phyloP scores from a whole-genome alignment of 2,888 invertebrate species.

The Venusia cambrica region DNA sequence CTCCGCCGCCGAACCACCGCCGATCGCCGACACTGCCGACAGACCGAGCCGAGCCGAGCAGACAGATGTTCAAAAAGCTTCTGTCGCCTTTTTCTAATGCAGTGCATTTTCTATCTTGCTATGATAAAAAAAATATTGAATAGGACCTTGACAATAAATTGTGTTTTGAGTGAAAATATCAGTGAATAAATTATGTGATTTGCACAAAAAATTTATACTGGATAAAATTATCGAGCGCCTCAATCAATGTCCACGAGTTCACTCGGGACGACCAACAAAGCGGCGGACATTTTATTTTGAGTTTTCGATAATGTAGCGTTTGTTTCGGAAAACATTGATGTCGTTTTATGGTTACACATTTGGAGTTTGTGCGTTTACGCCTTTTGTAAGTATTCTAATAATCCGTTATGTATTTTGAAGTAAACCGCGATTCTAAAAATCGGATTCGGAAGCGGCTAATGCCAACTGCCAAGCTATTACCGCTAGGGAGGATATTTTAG shows the following conservation, averaged over 20 bases:
- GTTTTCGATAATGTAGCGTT: slow-evolving; percentile 81
- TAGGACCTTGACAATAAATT: slow-evolving; percentile 62
- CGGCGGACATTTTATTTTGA: slow-evolving; percentile 83
- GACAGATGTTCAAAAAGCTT: slow-evolving; percentile 82
- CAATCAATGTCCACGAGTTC: slow-evolving; percentile 81
- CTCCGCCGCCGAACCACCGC: too few species aligned
- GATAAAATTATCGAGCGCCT: slow-evolving; percentile 73
- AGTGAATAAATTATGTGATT: slow-evolving; percentile 69
- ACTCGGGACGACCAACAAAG: slow-evolving; percentile 80
- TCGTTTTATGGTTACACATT: slow-evolving; percentile 78
- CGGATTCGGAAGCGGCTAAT: slow-evolving; percentile 58
- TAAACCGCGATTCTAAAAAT: slow-evolving; percentile 45
- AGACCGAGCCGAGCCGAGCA: too few species aligned
- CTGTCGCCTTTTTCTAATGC: slow-evolving; percentile 70
- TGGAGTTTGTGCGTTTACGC: slow-evolving; percentile 76
- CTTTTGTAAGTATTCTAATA: slow-evolving; percentile 74
- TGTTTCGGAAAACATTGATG: slow-evolving; percentile 78
- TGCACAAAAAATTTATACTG: slow-evolving; percentile 59
- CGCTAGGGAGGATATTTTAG: slow-evolving; percentile 68
- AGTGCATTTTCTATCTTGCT: slow-evolving; percentile 66
- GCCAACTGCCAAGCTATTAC: slow-evolving; percentile 56
- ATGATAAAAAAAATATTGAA: slow-evolving; percentile 71
- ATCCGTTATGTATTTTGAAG: slow-evolving; percentile 44
- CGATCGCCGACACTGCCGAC: too few species aligned
- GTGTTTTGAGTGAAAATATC: slow-evolving; percentile 59